These are phyloP conservation scores for Drosophila paranaensis DNA, from an alignment of 2,888 invertebrate genomes.

Conservation along the genomic window DNA sequence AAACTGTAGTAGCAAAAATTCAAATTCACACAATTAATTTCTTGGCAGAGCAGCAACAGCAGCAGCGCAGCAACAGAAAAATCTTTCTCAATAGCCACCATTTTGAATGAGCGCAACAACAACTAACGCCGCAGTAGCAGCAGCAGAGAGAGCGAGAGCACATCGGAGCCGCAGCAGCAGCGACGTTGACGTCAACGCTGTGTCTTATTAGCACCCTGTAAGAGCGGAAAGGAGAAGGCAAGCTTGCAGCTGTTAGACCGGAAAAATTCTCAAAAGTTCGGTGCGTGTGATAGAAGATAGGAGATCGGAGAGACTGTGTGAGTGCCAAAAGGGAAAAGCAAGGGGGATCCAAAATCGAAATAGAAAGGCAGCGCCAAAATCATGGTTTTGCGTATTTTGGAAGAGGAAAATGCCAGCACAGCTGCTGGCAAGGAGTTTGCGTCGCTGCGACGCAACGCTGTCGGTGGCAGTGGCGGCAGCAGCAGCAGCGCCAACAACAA, in stretches of 20 bases:
- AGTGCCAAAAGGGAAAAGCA: slow-evolving; percentile 49
- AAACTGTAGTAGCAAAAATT: slow-evolving; percentile 59
- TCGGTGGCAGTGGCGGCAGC: slow-evolving; percentile 27
- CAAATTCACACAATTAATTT: slow-evolving; percentile 58
- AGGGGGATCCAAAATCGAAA: slow-evolving; percentile 6
- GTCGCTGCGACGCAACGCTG: slow-evolving; percentile 46
- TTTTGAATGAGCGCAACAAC: slow-evolving; percentile 74
- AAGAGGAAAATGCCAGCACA: slow-evolving; percentile 85
- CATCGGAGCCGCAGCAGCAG: slow-evolving; percentile 38
- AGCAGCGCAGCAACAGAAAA: slow-evolving; percentile 47
- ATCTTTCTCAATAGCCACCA: slow-evolving; percentile 70
- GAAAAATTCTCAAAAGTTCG: slow-evolving; percentile 42
- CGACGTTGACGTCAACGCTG: slow-evolving; percentile 60
- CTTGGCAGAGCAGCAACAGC: slow-evolving; percentile 64
- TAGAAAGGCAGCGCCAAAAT: slow-evolving; percentile 55
- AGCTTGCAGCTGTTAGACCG: slow-evolving; percentile 64
- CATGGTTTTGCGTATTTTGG: slow-evolving; percentile 89
- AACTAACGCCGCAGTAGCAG: slow-evolving; percentile 38
- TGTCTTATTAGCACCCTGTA: slow-evolving; percentile 58
- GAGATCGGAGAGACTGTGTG: slow-evolving; percentile 32
- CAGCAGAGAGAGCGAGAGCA: slow-evolving; percentile 58
- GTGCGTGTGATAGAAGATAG: slow-evolving; percentile 21
- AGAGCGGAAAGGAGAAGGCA: slow-evolving; percentile 23
- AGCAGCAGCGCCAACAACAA: slow-evolving; percentile 41
- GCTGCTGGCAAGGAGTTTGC: slow-evolving; percentile 48